Evolutionary conservation across 2,888 invertebrate species (phyloP), one percentile per base, ranked within the genome.

Genomic region (Gastrophysa polygoni): DNA sequence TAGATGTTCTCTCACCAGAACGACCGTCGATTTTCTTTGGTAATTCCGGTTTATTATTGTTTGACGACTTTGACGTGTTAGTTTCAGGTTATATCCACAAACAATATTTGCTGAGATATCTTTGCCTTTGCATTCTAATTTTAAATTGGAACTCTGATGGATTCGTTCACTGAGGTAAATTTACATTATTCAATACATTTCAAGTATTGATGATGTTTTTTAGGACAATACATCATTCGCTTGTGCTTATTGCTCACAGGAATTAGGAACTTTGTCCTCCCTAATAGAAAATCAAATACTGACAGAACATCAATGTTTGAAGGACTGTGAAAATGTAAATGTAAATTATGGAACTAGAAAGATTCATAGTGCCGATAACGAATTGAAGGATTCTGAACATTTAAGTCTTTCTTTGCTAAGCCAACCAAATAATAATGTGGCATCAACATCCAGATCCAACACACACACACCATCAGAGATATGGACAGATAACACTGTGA

Each of bases 401-500:
- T 24, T 7, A 24, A 7, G 7, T 24, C 7, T 21, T 28, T 24
- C 21, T 28, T 49, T 14, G 1, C 16, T 16, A 49, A 49, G 28
- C 28, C 49, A 28, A 49, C 28, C 5, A 16, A 49, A 21, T 5
- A 32, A 32, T 32, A 32, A 38, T 28, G 14, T 49, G 49, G 49
- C 49, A 49, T 28, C 28, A 49, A 2, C 49, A 49, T 49, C 49
- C n/a, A 28, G 28, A 2, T 54, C 54, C 7, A 18, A 43, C 1
- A 43, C 44, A 21, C 38, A 38, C 11, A n/a, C 21, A 43, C 24
- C 54, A 21, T 34, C 34, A 38, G 52, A 32, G 38, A 38, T 38
- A 38, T 52, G 52, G 52, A 52, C 43, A 43, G 43, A 54, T 54
- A 43, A 38, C 5, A 43, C 21, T 21, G 24, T 43, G 11, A 54